phyloP scores from a whole-genome alignment of 2,113 vertebrate species.

The Ahaetulla prasina region DNA sequence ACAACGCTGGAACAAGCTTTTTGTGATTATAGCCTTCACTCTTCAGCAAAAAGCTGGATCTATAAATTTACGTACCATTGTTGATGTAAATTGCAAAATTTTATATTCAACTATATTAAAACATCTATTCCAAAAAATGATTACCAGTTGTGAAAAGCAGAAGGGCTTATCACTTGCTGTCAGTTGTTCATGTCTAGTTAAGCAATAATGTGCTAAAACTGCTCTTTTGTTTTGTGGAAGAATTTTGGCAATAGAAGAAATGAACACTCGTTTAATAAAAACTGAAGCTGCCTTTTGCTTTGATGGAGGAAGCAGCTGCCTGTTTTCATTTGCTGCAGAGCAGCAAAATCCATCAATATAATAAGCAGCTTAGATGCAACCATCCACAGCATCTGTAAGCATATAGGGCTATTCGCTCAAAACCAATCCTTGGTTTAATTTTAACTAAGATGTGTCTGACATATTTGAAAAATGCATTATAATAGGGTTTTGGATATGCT shows the following conservation, averaged over 20 bases:
- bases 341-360: constrained; percentile 96
- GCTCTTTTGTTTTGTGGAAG: constrained; percentile 87
- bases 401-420: constrained; percentile 84
- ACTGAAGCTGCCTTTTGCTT: constrained; percentile 91
- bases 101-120: constrained; percentile 84
- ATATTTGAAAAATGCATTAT: constrained; percentile 79
- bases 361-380: constrained; percentile 98
- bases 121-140: constrained; percentile 85
- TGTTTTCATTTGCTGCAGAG: constrained; percentile 84
- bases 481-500: constrained; percentile 69
- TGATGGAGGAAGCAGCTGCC: constrained; percentile 89
- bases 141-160: constrained; percentile 90
- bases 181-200: constrained; percentile 97
- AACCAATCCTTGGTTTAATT: constrained; percentile 86
- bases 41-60: constrained; percentile 73
- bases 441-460: constrained; percentile 85
- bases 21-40: constrained; percentile 75
- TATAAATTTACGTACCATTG: constrained; percentile 82
- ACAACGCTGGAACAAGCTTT: constrained; percentile 70
- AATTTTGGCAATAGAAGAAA: constrained; percentile 98
- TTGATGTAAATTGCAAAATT: constrained; percentile 85
- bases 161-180: constrained; percentile 98
- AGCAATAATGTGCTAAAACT: constrained; percentile 86
- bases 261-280: constrained; percentile 98
- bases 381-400: constrained; percentile 90